Evolutionary conservation across 1,140 invertebrate species (phyloP).

Genomic region (Ceratina australensis): DNA sequence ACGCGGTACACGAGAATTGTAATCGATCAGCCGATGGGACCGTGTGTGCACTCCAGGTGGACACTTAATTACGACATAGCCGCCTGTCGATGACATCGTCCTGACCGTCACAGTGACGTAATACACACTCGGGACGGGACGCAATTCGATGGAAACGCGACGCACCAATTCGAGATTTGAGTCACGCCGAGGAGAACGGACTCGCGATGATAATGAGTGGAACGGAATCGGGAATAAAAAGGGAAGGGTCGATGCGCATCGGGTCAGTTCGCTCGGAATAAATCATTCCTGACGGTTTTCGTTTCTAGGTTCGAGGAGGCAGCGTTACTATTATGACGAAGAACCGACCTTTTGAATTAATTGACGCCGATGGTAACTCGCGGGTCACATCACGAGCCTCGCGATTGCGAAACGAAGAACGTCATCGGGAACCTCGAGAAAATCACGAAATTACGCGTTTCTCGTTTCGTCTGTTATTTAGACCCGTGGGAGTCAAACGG

Average conservation of each 20-base stretch:
- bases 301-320: constrained; percentile 9
- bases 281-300: constrained; percentile 39
- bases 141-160: background rate
- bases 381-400: background rate
- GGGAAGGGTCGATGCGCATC: constrained; percentile 32
- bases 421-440: background rate
- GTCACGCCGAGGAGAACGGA: background rate
- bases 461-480: background rate
- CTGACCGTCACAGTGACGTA: constrained; percentile 42
- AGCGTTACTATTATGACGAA: constrained; percentile 31
- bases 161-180: background rate
- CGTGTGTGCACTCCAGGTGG: constrained; percentile 48
- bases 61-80: constrained; percentile 58
- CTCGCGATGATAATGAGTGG: background rate
- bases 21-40: constrained; percentile 27
- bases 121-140: constrained; percentile 10
- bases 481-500: constrained; percentile 9
- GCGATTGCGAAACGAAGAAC: constrained; percentile 1
- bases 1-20: constrained; percentile 11
- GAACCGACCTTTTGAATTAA: constrained; percentile 35
- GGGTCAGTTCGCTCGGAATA: constrained; percentile 46
- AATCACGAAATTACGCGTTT: constrained; percentile 20
- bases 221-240: background rate
- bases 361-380: background rate
- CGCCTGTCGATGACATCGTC: constrained; percentile 52